Base-by-base conservation (phyloP, 2,113 vertebrate genomes). In the Sinosuthora webbiana region DNA sequence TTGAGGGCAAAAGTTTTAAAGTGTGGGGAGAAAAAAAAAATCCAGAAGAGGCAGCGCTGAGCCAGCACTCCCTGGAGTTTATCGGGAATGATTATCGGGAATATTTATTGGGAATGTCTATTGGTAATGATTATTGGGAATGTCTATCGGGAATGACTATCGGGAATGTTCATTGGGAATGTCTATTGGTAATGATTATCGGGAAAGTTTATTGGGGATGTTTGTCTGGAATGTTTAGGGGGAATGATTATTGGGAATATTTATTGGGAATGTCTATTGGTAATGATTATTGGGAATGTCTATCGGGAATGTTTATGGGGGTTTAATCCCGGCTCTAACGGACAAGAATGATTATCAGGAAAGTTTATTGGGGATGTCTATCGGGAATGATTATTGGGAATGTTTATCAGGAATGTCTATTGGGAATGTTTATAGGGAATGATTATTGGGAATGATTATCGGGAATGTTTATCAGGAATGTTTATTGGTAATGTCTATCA, bases 181-280 rank as follows among this genome's bases (percentile, higher is more conserved):
- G 22, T 5, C 56, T 6, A 1, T 6, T 4, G n/a, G 78, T 53
- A 21, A 10, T 4, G 27, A 10, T 35, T 11, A 7, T 49, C 7
- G 23, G 23, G n/a, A n/a, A n/a, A n/a, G n/a, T n/a, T n/a, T n/a
- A n/a, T n/a, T n/a, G n/a, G n/a, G 47, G n/a, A n/a, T n/a, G n/a
- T n/a, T n/a, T n/a, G n/a, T n/a, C n/a, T n/a, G n/a, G n/a, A n/a
- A n/a, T n/a, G n/a, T n/a, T n/a, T n/a, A n/a, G n/a, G n/a, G n/a
- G n/a, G n/a, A n/a, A n/a, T 3, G 22, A 4, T 67, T 6, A 1
- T 6, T 4, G n/a, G 78, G 64, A 21, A 10, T 4, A 27, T 12
- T 35, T 11, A 7, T 49, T 8, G 23, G 23, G n/a, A n/a, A n/a
- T n/a, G n/a, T n/a, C n/a, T n/a, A n/a, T n/a, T n/a, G n/a, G n/a